Base-by-base conservation (phyloP, 2,888 invertebrate genomes). In the Pseudococcus jackbeardsleyi region DNA sequence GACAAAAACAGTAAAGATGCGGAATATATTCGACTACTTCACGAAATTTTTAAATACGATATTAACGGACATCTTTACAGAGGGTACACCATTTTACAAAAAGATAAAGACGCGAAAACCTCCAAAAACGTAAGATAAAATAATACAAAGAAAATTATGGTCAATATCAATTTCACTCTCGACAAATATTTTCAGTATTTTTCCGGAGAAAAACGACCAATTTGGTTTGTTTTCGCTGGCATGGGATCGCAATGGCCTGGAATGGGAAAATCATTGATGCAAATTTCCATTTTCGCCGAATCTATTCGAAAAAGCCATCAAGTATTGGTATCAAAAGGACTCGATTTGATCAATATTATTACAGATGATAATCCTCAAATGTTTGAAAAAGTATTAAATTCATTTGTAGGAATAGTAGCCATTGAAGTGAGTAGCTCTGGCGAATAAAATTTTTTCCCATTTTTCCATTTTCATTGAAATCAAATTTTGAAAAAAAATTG, bases 161-260 rank as follows among this genome's bases (percentile, higher is more conserved):
- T 46, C 46, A 46, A n/a, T n/a, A 7, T 46, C 46, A 46, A 9
- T 7, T 46, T 46, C 46, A 46, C 46, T 11, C 6, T 46, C 46
- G 46, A 46, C 17, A 50, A 50, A 50, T 17, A 12, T 50, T 50
- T 50, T 12, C 93, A 94, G 90, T 94, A 94, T 91, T 94, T 93
- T 91, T 93, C 94, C 0, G 95, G 94, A 0, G 92, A 93, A 0
- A 93, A 93, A 87, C 93, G 95, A 0, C 96, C 97, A 1, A 92
- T 97, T 0, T 97, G 97, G 94, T 97, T 96, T 92, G 94, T 97
- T 68, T 98, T 97, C 92, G 96, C 97, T 86, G 97, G 97, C 48
- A 96, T 98, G 96, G 96, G 96, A 1, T 95, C 96, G 0, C 96
- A 97, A 91, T 97, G 97, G 97, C 92, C 94, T 15, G 95, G 95